Conservation (phyloP, 2,113 vertebrate species). For the Phrynosoma platyrhinos region DNA sequence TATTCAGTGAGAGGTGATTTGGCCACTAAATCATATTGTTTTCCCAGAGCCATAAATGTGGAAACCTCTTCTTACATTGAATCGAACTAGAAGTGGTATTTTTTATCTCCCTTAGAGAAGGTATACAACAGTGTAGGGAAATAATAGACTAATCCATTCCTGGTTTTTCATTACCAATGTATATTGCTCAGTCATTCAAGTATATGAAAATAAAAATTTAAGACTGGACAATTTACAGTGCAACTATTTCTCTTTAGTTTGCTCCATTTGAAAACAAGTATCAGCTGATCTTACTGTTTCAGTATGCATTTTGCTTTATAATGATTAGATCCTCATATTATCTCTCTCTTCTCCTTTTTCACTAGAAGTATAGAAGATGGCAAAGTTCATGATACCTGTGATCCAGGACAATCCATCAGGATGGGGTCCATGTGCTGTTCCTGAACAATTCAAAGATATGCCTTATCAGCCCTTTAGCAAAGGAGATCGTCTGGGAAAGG, state of each 20-base stretch:
- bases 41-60: background rate
- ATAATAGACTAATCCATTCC: background rate
- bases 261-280: background rate
- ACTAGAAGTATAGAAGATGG: slow-evolving; percentile 81
- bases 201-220: background rate
- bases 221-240: background rate
- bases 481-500: slow-evolving; percentile 97
- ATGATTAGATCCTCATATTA: fast-evolving
- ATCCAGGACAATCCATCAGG: slow-evolving; percentile 98
- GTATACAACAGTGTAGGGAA: background rate
- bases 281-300: background rate
- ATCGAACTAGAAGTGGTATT: background rate
- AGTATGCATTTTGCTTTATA: background rate
- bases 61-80: background rate
- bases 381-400: slow-evolving; percentile 94
- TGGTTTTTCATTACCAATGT: background rate
- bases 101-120: background rate
- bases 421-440: slow-evolving; percentile 97
- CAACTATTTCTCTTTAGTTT: background rate
- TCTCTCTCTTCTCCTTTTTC: background rate
- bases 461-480: slow-evolving; percentile 99
- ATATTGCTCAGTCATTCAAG: background rate
- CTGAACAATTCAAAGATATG: slow-evolving; percentile 98
- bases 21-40: background rate
- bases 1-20: background rate